phyloP scores from a whole-genome alignment of 2,113 vertebrate species.

The Rynchops niger region DNA sequence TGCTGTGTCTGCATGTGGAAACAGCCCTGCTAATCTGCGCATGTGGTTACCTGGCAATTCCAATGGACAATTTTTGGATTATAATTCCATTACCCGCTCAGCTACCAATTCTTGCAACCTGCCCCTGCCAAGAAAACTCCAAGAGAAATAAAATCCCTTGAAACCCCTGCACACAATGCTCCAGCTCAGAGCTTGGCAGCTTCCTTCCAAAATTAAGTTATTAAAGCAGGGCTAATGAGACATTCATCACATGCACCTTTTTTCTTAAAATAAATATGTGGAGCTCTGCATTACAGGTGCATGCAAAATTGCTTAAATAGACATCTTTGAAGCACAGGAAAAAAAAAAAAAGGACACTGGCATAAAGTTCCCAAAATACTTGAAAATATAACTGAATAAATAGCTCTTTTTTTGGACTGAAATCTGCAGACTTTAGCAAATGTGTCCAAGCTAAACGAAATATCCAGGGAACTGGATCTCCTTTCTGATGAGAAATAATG shows the following conservation, averaged over 20 bases:
- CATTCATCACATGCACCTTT: constrained; percentile 26
- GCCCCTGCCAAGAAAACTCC: constrained; percentile 8
- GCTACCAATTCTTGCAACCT: background rate
- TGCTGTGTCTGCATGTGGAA: background rate
- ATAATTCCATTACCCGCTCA: background rate
- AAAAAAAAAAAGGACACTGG: background rate
- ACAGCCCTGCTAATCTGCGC: background rate
- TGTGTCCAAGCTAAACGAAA: constrained; percentile 45
- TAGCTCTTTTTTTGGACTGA: constrained; percentile 12
- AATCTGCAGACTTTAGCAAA: constrained; percentile 58
- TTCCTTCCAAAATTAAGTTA: constrained; percentile 17
- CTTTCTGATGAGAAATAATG: constrained; percentile 32
- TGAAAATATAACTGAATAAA: constrained; percentile 56
- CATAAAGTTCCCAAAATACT: constrained; percentile 9
- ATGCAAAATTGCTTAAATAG: constrained; percentile 4
- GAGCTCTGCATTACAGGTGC: constrained; percentile 16
- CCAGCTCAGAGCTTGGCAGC: background rate
- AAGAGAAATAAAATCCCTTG: constrained; percentile 16
- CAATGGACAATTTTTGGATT: background rate
- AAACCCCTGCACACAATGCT: background rate
- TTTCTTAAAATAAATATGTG: background rate
- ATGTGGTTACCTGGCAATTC: constrained; percentile 13
- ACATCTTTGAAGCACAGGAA: background rate
- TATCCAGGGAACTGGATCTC: constrained; percentile 44
- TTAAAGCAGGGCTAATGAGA: constrained; percentile 41